Evolutionary conservation across 2,888 invertebrate genomes (phyloP), one percentile per base, ranked within the genome.

Genomic region (Sericinus montela): DNA sequence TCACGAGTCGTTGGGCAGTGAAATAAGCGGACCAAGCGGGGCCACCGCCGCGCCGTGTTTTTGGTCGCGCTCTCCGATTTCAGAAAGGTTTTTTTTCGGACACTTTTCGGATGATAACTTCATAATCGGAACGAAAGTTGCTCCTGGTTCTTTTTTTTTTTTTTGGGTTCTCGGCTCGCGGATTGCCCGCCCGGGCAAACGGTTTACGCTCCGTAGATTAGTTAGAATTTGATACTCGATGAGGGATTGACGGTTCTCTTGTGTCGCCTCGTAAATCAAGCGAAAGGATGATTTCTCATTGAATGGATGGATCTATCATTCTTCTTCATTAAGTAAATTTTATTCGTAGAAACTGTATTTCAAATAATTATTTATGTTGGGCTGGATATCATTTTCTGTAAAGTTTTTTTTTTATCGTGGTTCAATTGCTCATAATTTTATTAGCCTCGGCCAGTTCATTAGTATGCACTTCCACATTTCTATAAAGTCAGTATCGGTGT

Each of bases 1-100:
- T 83, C 69, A 68, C 85, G 78, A 66, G 28, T 72, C 87, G 85
- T 39, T 86, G 87, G 75, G 61, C 85, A 82, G 87, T 79, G 82
- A 87, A 87, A 86, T 79, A 78, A 84, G 75, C 79, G 69, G 72
- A 67, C 72, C 75, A 70, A 70, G 62, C 56, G 48, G 67, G 72
- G 62, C 80, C 75, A 80, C 80, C 73, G 75, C 67, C 70, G 76
- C 67, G 56, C 59, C 55, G 32, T 10, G 68, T 74, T 82, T 80
- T 62, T 69, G 76, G 46, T 44, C 65, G 63, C 59, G 58, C 62
- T 81, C 77, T 87, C 83, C 72, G 72, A 67, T 86, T 86, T 83
- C 86, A 75, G 63, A 59, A 57, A 55, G 54, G 65, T 66, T 73
- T 70, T 67, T 66, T 65, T 67, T 56, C 49, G 46, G 54, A 57